Base-by-base conservation (phyloP, 2,113 vertebrate genomes). In the Phocoena phocoena region DNA sequence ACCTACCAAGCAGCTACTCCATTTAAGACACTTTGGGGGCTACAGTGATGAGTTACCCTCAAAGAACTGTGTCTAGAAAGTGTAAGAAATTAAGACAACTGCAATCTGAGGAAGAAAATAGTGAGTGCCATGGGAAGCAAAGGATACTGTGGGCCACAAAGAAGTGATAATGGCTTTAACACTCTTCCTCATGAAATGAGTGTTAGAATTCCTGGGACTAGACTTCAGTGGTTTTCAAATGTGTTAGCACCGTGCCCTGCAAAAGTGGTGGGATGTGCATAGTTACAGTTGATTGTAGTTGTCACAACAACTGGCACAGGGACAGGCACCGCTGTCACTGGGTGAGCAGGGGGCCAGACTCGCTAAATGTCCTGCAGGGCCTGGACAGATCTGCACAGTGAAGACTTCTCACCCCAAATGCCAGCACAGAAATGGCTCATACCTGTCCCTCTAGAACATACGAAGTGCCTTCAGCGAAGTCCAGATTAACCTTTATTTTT, bases 1-100 rank as follows among this genome's bases (percentile, higher is more conserved):
- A 95, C 63, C 2, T 96, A 92, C 80, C 63, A 89, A 93, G 88
- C 47, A 83, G 60, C 55, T 50, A 80, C 18, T 80, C 41, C 6
- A 7, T 87, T 85, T 60, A 80, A 92, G 65, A 88, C 33, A 68
- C 70, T 50, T 63, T 25, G 58, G 65, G 47, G 38, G 20, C 47
- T 84, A 65, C 20, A 47, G 76, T 28, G 36, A 80, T 82, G 63
- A 92, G 63, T 50, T n/a, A 15, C 36, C 36, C 62, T 94, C 36
- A 63, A 94, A 94, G 50, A 92, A 94, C 12, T 8, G 47, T 88
- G 50, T 65, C 36, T 77, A 87, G 41, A 90, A 95, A 88, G 23
- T 76, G 53, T 93, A 89, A 93, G 8, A 83, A 80, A 86, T 80
- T 31, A 84, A 86, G 63, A 84, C 33, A 68, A 67, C n/a, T 74